Evolutionary conservation across 1,140 invertebrate genomes (phyloP).

Genomic region (Eubasilissa regina): DNA sequence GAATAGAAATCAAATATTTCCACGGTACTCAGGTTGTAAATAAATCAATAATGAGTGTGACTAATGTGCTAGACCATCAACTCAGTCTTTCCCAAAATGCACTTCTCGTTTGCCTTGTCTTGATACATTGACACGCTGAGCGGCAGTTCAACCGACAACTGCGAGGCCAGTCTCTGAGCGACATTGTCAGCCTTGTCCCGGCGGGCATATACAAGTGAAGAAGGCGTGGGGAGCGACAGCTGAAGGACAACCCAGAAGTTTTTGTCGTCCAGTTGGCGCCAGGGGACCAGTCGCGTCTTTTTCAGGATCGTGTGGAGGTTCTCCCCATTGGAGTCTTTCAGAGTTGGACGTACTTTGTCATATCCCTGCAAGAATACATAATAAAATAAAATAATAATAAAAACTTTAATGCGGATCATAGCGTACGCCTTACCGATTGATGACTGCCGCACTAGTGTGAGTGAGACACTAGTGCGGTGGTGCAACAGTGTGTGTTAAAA

Average conservation of each 20-base stretch:
- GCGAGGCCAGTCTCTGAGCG: neutral
- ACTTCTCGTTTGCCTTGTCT: too few species aligned
- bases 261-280: constrained; percentile 68
- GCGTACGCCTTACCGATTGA: too few species aligned
- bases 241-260: constrained; percentile 69
- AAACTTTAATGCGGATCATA: too few species aligned
- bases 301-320: constrained; percentile 64
- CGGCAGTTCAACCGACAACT: constrained; percentile 5
- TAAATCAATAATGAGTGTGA: too few species aligned
- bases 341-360: constrained; percentile 59
- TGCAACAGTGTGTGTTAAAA: too few species aligned
- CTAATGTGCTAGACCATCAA: too few species aligned
- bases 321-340: constrained; percentile 65
- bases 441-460: too few species aligned
- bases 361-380: constrained; percentile 11
- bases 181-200: neutral
- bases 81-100: too few species aligned
- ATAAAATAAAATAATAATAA: neutral
- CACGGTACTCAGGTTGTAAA: too few species aligned
- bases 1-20: too few species aligned
- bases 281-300: constrained; percentile 66
- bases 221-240: constrained; percentile 65
- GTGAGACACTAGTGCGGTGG: too few species aligned
- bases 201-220: neutral
- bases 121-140: neutral